phyloP scores from a whole-genome alignment of 2,113 vertebrate genomes.

The Petroica traversi region DNA sequence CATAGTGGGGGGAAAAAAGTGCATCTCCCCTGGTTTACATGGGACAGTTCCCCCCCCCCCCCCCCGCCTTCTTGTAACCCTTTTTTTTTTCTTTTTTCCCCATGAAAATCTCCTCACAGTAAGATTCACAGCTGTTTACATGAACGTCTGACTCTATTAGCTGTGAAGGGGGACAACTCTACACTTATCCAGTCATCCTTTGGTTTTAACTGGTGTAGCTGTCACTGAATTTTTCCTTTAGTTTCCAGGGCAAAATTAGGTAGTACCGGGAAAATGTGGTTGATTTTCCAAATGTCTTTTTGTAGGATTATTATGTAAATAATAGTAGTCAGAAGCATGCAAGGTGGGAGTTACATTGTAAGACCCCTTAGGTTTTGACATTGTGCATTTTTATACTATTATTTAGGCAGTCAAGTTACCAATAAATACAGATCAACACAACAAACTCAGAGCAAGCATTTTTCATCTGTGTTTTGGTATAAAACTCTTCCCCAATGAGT shows the following conservation, averaged over 20 bases:
- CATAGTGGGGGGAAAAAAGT: background rate
- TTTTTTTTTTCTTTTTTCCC: background rate
- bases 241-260: background rate
- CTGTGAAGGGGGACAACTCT: background rate
- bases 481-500: background rate
- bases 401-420: background rate
- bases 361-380: background rate
- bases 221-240: background rate
- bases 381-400: background rate
- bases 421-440: background rate
- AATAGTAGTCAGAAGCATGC: background rate
- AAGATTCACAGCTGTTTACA: slow-evolving; percentile 23
- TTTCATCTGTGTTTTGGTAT: background rate
- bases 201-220: slow-evolving; percentile 1
- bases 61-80: background rate
- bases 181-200: background rate
- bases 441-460: background rate
- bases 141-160: background rate
- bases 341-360: background rate
- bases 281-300: background rate
- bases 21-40: background rate
- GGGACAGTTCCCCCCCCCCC: background rate
- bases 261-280: background rate
- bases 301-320: background rate
- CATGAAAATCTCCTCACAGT: background rate